These are phyloP conservation scores for Rhagophthalmus giganteus DNA, from an alignment of 2,888 invertebrate genomes.

Conservation along the genomic window DNA sequence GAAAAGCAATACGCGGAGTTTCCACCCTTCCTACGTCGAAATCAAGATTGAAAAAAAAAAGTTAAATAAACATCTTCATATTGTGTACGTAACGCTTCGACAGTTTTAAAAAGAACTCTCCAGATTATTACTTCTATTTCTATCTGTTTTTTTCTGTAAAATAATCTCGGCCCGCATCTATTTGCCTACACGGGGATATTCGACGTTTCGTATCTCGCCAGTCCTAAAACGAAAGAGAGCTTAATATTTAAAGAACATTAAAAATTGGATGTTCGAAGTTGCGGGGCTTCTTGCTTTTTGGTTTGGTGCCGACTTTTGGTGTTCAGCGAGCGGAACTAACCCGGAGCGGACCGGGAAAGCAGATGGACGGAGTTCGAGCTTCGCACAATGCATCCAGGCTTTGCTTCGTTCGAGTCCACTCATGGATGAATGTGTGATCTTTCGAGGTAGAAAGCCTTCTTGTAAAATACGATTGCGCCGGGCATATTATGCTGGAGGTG, in stretches of 20 bases:
- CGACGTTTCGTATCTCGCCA: constrained; percentile 5
- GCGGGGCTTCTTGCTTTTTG: constrained; percentile 36
- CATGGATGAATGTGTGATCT: constrained; percentile 38
- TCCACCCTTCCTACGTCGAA: constrained; percentile 18
- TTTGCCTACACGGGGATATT: constrained; percentile 16
- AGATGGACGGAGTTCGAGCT: constrained; percentile 39
- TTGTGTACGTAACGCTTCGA: constrained; percentile 38
- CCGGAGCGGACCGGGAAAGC: constrained; percentile 55
- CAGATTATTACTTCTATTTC: constrained; percentile 39
- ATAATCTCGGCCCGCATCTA: constrained; percentile 15
- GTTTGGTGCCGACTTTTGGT: constrained; percentile 37
- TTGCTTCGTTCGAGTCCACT: constrained; percentile 36
- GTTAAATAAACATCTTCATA: constrained; percentile 36
- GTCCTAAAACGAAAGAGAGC: constrained; percentile 23
- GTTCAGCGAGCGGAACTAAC: constrained; percentile 56
- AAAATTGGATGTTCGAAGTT: constrained; percentile 28
- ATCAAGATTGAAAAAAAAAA: constrained; percentile 25
- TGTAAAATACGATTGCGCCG: constrained; percentile 21
- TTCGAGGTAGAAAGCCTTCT: constrained; percentile 33
- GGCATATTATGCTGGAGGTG: constrained; percentile 16
- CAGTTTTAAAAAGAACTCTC: constrained; percentile 37
- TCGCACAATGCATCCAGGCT: constrained; percentile 33
- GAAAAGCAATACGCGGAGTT: constrained; percentile 14
- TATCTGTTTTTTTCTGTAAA: constrained; percentile 31
- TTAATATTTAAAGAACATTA: constrained; percentile 29